Evolutionary conservation across 2,113 vertebrate genomes (phyloP), one percentile per base, ranked within the genome.

Genomic region (Axis porcinus): DNA sequence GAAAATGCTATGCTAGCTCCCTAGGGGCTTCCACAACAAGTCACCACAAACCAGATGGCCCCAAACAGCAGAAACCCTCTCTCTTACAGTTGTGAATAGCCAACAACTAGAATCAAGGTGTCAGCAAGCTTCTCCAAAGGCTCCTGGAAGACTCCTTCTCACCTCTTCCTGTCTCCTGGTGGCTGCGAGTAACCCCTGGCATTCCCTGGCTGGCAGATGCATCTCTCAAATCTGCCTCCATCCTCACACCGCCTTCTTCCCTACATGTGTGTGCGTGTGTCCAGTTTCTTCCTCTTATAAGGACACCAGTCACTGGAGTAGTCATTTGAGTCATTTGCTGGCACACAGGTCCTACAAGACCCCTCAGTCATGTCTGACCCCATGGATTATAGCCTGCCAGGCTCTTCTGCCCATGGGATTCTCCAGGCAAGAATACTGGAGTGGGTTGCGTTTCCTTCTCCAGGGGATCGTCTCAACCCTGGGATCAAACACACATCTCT

Each of bases 181-280:
- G 83, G 67, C n/a, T 78, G 28, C 30, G 19, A 55, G 33, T 25
- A n/a, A 55, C 21, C 9, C 40, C 12, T 7, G 30, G 27, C 55
- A 30, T 27, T 45, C 55, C 1, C 1, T 15, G 90, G 23, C 52
- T 47, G 27, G 6, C 9, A 16, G 55, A 28, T 7, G 3, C 67
- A 4, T 40, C 50, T 43, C 64, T 74, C 30, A 33, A 36, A 6
- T 6, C 93, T n/a, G 25, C 21, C 70, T 58, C 33, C 33, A 1
- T 60, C 43, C 36, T 55, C 25, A 19, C 11, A 0, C 0, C 1
- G n/a, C 25, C 10, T 36, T 55, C 36, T 33, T n/a, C 52, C 50
- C 40, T 36, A 3, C 23, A 5, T 36, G 27, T 1, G 0, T 30
- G 4, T 27, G 27, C 3, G 6, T 52, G 17, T 43, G 16, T 28